Conservation (phyloP, 2,888 invertebrate species). For the Phalera bucephala region DNA sequence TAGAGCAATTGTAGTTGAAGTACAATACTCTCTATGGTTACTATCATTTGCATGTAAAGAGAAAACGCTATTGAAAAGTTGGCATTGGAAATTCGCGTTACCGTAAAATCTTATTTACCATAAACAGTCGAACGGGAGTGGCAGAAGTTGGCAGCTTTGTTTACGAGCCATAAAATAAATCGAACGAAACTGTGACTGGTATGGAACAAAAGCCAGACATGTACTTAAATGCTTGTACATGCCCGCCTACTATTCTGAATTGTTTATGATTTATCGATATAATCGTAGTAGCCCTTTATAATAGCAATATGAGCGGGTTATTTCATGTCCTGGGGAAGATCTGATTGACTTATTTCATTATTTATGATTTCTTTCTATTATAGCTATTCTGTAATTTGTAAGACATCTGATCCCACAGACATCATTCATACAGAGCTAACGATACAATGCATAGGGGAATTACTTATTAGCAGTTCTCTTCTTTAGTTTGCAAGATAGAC, state of each 20-base stretch:
- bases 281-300: no score
- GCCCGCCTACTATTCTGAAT: slow-evolving; percentile 14
- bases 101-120: slow-evolving; percentile 75
- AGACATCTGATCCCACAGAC: no score
- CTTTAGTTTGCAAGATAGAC: no score
- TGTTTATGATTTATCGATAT: slow-evolving; percentile 12
- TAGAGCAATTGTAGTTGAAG: slow-evolving; percentile 40
- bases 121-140: slow-evolving; percentile 69
- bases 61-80: slow-evolving; percentile 54
- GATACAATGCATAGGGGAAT: no score
- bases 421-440: no score
- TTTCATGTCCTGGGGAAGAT: no score
- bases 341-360: no score
- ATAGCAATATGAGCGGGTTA: no score
- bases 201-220: slow-evolving; percentile 24
- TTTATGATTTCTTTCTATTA: no score
- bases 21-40: slow-evolving; percentile 49
- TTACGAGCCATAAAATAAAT: slow-evolving; percentile 79
- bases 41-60: slow-evolving; percentile 63
- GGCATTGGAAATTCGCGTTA: slow-evolving; percentile 57
- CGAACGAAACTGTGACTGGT: slow-evolving; percentile 60
- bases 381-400: no score
- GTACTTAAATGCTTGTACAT: slow-evolving; percentile 17
- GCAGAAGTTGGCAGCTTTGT: slow-evolving; percentile 70
- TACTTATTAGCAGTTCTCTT: no score